Base-by-base conservation (phyloP, 2,888 invertebrate species). In the Quadroppia sp. region DNA sequence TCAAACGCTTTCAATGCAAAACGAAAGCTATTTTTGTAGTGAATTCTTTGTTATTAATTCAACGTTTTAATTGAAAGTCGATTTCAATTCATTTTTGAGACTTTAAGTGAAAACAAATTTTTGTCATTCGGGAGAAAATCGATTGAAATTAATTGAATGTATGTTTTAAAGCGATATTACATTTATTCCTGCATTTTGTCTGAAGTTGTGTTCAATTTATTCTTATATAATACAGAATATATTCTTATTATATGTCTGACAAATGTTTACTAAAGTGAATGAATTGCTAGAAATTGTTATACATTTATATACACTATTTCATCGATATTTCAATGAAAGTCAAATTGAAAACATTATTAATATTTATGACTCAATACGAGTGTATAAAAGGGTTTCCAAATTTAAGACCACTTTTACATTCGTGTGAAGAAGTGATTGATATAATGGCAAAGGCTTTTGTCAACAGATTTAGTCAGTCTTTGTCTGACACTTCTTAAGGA, bases 381-480 rank as follows among this genome's bases (percentile, higher is more conserved):
- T 13, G 3, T 1, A 59, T 59, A 59, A 59, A 59, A 59, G 56
- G 28, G 56, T n/a, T n/a, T n/a, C n/a, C n/a, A n/a, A n/a, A n/a
- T n/a, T n/a, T n/a, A n/a, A n/a, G n/a, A n/a, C n/a, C n/a, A n/a
- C n/a, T n/a, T n/a, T n/a, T n/a, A n/a, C n/a, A n/a, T n/a, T 7
- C 30, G 2, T 30, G 2, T 6, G 30, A 30, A 59, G 56, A 28
- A 7, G 9, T 59, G 56, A 28, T 28, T 13, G 56, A 28, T 59
- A 50, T 50, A 50, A 50, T 50, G 50, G 50, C 23, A n/a, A n/a
- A n/a, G n/a, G 50, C 20, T 23, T 15, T 50, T 50, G 59, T 59
- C 13, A 59, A 59, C 59, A 59, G 59, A 59, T 32, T 59, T 59
- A 59, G 32, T 15, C 32, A 32, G 30, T 50, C 30, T 59, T 59